A percentile compares a stretch with the other conserved stretches of the same genome.
These are phyloP conservation scores for Magallana gigas DNA, from an alignment of 1,140 invertebrate species.

Conservation along the genomic window DNA sequence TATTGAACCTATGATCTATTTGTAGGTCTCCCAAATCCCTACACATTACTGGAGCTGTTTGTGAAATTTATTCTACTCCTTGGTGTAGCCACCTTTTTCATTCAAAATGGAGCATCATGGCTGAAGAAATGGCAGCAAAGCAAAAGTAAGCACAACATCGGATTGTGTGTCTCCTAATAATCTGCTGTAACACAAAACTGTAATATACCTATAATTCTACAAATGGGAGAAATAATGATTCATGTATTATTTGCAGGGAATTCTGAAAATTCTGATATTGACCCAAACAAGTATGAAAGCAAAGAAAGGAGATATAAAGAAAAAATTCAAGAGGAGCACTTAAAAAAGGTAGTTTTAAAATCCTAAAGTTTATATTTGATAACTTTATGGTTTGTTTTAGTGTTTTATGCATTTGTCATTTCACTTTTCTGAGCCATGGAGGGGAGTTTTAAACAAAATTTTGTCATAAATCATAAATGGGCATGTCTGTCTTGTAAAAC, in stretches of 20 bases:
- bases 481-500: no score
- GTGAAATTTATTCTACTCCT: not conserved
- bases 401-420: no score
- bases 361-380: no score
- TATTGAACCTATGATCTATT: not conserved
- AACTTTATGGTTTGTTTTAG: no score
- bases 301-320: not conserved
- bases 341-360: not conserved
- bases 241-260: no score
- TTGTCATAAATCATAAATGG: no score
- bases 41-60: not conserved
- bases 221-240: no score
- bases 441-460: no score
- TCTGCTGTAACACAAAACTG: no score
- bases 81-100: not conserved
- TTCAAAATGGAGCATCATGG: slow-evolving; percentile 19
- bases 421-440: no score
- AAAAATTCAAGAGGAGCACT: slow-evolving; percentile 3
- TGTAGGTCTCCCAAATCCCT: not conserved
- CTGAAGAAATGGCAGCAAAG: not conserved
- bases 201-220: no score
- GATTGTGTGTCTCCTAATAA: no score
- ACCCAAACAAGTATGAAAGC: not conserved
- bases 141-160: not conserved
- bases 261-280: not conserved